Base-by-base conservation (phyloP, 2,888 invertebrate species). In the Andrena marginata region DNA sequence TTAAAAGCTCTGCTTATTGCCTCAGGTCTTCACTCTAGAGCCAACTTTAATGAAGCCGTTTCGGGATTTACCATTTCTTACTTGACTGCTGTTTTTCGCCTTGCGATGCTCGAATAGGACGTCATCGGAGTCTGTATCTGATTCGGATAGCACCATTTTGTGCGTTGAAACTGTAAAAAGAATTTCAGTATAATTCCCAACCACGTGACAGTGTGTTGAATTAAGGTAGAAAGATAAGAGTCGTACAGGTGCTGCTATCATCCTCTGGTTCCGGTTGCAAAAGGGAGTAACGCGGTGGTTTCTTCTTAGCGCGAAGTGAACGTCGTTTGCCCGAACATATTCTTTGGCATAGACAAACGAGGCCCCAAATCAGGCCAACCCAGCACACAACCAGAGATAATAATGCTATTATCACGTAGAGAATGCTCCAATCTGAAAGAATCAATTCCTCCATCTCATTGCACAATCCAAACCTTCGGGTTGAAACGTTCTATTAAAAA, bases 351-450 rank as follows among this genome's bases (percentile, higher is more conserved):
- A 96, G 93, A 88, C 96, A 96, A 29, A 96, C 94, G 23, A 96
- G 92, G 59, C 96, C 96, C 96, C 96, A 97, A 84, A 95, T 94
- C 33, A 95, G 94, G 64, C 95, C 96, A 68, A 96, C 95, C 90
- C 95, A 95, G 92, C 96, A 96, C 79, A 95, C 94, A 60, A 95
- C 94, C 89, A 96, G 94, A 35, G 94, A 93, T 31, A 95, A 89
- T 70, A 96, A 95, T 74, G 96, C 97, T 90, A 99, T 96, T 88
- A 97, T 97, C 56, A 98, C 98, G 94, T 99, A 98, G 74, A 99
- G 95, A 88, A 99, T 97, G 88, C 98, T 98, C 99, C 99, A 99
- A 93, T 97, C 98, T 98, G 31, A 82, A 85, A 74, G n/a, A 80
- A 49, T 81, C 77, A 29, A 62, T 77, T 3, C 26, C 16, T 54